Conservation (phyloP, 2,888 invertebrate genomes). For the Leptothorax acervorum region DNA sequence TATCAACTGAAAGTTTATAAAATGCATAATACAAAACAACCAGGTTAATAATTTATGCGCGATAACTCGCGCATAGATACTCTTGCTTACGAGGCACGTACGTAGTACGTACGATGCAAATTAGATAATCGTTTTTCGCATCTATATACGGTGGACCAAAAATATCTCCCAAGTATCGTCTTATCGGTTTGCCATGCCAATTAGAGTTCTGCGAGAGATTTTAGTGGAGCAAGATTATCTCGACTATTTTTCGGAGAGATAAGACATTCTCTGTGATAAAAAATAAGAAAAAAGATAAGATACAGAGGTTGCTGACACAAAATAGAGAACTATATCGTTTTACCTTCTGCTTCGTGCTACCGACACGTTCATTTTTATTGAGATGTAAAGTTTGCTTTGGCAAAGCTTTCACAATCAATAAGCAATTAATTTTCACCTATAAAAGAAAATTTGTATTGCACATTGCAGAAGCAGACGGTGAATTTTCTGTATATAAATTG, state of each 20-base stretch:
- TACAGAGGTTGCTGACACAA: background rate
- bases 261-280: background rate
- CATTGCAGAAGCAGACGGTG: too few relatives aligned
- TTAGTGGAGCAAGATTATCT: background rate
- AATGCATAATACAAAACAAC: background rate
- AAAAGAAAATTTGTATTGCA: background rate
- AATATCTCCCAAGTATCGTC: background rate
- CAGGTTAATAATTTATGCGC: background rate
- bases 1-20: background rate
- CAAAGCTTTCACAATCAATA: background rate
- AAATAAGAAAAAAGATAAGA: background rate
- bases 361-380: background rate
- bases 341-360: background rate
- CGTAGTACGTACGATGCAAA: background rate
- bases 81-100: background rate
- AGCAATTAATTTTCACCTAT: background rate
- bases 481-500: background rate
- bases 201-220: background rate
- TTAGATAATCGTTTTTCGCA: conserved; percentile 10
- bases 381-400: background rate
- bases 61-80: background rate
- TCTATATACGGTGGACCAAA: background rate
- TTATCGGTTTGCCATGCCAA: background rate
- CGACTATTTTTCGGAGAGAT: background rate
- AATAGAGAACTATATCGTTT: background rate